Evolutionary conservation across 2,113 vertebrate species (phyloP).

Genomic region (Dicerorhinus sumatrensis): DNA sequence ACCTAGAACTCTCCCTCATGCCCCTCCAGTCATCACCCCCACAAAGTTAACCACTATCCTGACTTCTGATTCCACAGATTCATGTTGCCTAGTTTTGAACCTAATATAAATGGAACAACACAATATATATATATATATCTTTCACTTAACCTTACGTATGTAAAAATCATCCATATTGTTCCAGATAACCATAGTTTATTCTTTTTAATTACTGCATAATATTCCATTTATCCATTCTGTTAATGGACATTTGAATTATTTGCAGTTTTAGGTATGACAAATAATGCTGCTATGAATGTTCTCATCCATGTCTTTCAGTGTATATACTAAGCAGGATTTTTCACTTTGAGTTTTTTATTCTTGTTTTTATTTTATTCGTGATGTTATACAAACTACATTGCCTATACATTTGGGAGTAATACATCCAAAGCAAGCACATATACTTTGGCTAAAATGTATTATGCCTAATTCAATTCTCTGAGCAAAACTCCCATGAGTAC

Average conservation of each 20-base stretch:
- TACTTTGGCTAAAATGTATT: neutral
- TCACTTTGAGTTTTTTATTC: neutral
- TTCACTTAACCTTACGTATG: neutral
- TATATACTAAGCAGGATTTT: slow-evolving; percentile 2
- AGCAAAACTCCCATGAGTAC: neutral
- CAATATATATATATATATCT: neutral
- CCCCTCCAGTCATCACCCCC: neutral
- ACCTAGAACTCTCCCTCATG: neutral
- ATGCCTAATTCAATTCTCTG: neutral
- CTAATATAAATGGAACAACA: neutral
- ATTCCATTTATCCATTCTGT: neutral
- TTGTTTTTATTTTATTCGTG: slow-evolving; percentile 24
- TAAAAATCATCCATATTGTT: neutral
- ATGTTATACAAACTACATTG: neutral
- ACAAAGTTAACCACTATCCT: neutral
- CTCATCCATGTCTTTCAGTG: neutral
- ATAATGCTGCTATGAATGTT: neutral
- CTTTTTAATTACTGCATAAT: neutral
- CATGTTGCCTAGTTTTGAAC: neutral
- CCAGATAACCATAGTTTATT: neutral
- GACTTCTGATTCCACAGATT: neutral
- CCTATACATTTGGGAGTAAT: slow-evolving; percentile 30
- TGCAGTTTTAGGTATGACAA: neutral
- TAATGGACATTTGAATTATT: neutral
- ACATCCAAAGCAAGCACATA: neutral